Evolutionary conservation across 2,797 vertebrate species (phyloP).

Genomic region (Hapalemur alaotrensis): DNA sequence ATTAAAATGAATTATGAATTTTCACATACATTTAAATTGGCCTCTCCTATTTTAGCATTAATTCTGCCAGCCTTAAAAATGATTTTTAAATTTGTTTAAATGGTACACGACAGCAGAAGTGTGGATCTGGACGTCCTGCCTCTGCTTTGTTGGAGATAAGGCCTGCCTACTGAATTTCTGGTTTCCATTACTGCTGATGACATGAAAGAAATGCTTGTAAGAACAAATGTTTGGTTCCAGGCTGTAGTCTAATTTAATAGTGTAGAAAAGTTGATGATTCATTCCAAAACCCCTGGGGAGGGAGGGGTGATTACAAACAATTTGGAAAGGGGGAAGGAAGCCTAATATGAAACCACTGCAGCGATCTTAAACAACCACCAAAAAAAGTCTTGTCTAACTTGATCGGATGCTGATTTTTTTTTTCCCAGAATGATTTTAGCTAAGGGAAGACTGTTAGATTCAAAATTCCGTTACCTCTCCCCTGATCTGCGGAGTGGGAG

Average conservation of each 20-base stretch:
- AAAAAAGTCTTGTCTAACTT: constrained; percentile 18
- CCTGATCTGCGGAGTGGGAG: not conserved
- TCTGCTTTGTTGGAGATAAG: constrained; percentile 28
- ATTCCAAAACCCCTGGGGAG: constrained; percentile 61
- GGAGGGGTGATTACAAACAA: constrained; percentile 37
- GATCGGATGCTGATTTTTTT: constrained; percentile 24
- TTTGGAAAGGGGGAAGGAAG: constrained; percentile 49
- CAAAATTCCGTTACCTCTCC: not conserved
- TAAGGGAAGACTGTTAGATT: not conserved
- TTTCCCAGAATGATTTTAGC: constrained; percentile 40
- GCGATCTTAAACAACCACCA: not conserved
- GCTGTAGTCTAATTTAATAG: constrained; percentile 59
- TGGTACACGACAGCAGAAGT: not conserved
- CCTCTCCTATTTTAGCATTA: not conserved
- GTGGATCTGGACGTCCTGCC: not conserved
- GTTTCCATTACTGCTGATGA: constrained; percentile 51
- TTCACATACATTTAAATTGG: not conserved
- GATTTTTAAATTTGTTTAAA: not conserved
- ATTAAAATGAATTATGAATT: constrained; percentile 36
- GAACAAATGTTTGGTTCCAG: constrained; percentile 65
- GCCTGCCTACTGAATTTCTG: constrained; percentile 49
- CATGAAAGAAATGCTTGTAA: constrained; percentile 48
- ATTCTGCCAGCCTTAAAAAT: not conserved
- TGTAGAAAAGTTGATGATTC: constrained; percentile 67
- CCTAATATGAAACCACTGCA: not conserved